Evolutionary conservation across 2,888 invertebrate genomes (phyloP), one percentile per base, ranked within the genome.

Genomic region (Drosophila prolongata): DNA sequence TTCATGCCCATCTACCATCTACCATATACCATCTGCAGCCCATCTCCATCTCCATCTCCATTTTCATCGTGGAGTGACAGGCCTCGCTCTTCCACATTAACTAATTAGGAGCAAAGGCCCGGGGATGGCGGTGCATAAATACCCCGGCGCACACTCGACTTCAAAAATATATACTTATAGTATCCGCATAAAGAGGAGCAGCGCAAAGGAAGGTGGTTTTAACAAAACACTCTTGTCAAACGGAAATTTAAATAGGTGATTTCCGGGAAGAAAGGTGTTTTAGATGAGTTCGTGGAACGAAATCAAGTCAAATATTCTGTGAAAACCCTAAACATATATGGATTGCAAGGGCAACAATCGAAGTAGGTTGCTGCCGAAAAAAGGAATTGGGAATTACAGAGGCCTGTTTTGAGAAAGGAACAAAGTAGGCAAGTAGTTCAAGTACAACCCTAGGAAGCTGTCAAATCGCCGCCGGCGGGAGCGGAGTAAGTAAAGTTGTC

Each of bases 21-120:
- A 19, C 19, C 19, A n/a, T 24, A 2, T 11, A 24, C 11, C 16
- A 16, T 14, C 14, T 47, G 9, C 1, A 8, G 14, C 44, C 24
- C 14, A 43, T 19, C 2, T 19, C 19, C 19, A 19, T 6, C 30
- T 30, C 30, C 30, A 30, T 30, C 8, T 30, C 30, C 30, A 30
- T 30, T 30, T 6, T 8, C 40, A 35, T 49, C 55, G 42, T 56
- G 37, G 68, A 79, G 68, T 65, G 85, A 66, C 80, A 44, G 82
- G 76, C 85, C 62, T 42, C 60, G 46, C 66, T 57, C 59, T 69
- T 35, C 46, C 69, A 89, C 82, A 82, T 82, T 87, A 82, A 89
- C 87, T 82, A 82, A 82, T 82, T 89, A 82, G 80, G 72, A 77
- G 72, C 74, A 54, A 58, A 52, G 62, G 24, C 30, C 64, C 35